Conservation (phyloP, 1,140 invertebrate genomes). For the Philaenus spumarius region DNA sequence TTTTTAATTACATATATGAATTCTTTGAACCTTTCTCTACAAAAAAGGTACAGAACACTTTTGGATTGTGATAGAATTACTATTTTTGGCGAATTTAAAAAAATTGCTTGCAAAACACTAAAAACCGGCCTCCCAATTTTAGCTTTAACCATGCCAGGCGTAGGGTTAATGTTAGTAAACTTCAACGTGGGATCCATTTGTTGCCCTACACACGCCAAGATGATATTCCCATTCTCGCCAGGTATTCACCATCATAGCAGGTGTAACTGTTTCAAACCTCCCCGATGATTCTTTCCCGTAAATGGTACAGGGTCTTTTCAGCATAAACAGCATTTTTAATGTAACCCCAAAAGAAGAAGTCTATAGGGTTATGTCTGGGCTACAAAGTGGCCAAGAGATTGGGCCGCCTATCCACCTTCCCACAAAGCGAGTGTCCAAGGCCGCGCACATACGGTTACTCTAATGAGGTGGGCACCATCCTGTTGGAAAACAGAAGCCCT, state of each 20-base stretch:
- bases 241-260: neutral
- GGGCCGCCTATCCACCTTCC: neutral
- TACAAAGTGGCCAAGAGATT: neutral
- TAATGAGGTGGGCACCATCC: conserved; percentile 2
- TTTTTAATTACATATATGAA: too few relatives aligned
- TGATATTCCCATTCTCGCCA: neutral
- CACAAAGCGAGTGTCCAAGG: conserved; percentile 4
- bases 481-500: too few relatives aligned
- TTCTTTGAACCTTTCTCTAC: too few relatives aligned
- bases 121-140: too few relatives aligned
- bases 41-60: too few relatives aligned
- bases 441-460: neutral
- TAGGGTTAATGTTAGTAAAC: too few relatives aligned
- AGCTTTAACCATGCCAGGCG: too few relatives aligned
- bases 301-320: conserved; percentile 2
- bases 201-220: too few relatives aligned
- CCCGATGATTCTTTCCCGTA: neutral
- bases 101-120: too few relatives aligned
- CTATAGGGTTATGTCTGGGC: neutral
- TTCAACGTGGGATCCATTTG: too few relatives aligned
- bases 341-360: neutral
- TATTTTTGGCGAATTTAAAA: too few relatives aligned
- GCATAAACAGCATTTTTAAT: conserved; percentile 4
- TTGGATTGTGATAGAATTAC: too few relatives aligned
- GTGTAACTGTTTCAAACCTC: conserved; percentile 9